Evolutionary conservation across 2,797 vertebrate genomes (phyloP).

Genomic region (Ciconia nigra): DNA sequence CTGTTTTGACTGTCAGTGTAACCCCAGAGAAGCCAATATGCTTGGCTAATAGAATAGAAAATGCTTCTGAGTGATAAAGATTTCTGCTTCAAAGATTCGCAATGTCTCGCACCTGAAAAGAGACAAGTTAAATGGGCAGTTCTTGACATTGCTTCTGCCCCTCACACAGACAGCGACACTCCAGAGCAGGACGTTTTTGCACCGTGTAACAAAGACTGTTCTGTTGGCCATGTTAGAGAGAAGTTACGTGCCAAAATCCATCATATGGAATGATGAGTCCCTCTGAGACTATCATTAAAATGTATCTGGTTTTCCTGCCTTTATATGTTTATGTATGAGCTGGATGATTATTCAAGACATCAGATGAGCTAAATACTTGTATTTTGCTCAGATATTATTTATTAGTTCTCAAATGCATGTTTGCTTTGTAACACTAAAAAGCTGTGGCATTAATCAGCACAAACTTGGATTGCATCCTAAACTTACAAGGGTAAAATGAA

Average conservation of each 20-base stretch:
- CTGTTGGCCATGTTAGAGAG: neutral
- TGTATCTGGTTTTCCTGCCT: constrained; percentile 5
- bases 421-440: constrained; percentile 5
- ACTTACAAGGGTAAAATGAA: neutral
- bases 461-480: neutral
- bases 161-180: neutral
- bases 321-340: constrained; percentile 11
- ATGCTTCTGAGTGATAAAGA: neutral
- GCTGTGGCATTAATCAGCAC: neutral
- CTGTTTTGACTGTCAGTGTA: neutral
- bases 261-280: neutral
- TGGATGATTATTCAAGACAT: constrained; percentile 19
- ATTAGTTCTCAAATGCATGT: constrained; percentile 6
- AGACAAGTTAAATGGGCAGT: neutral
- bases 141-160: neutral
- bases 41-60: neutral
- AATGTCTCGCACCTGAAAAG: neutral
- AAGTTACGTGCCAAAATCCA: neutral
- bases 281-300: neutral
- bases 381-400: constrained; percentile 43
- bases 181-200: neutral
- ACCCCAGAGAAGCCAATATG: neutral
- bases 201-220: neutral
- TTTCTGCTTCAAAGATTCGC: neutral
- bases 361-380: neutral